These are phyloP conservation scores for Pampus argenteus DNA, from an alignment of 2,797 vertebrate genomes.

Conservation along the genomic window DNA sequence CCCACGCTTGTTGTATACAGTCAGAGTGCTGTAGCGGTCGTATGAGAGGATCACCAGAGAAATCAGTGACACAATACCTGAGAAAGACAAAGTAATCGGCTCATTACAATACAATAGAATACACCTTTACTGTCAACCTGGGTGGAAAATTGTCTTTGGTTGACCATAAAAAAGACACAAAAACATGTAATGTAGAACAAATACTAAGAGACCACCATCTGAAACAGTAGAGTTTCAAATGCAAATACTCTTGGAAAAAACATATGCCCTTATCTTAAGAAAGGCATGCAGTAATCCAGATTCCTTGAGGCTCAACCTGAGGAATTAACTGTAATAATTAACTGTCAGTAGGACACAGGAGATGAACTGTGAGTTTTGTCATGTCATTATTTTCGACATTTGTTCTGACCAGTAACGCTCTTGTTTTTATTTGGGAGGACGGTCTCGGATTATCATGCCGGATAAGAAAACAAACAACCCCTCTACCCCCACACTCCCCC, in stretches of 20 bases:
- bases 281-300: not conserved
- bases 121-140: not conserved
- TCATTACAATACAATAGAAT: not conserved
- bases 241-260: not conserved
- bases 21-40: conserved; percentile 91
- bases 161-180: not conserved
- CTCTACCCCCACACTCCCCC: no score
- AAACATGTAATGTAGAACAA: not conserved
- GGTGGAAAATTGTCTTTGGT: not conserved
- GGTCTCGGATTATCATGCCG: not conserved
- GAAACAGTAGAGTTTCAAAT: not conserved
- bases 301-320: not conserved
- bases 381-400: no score
- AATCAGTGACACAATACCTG: conserved; percentile 92
- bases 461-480: conserved; percentile 13
- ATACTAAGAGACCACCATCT: not conserved
- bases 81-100: conserved; percentile 39
- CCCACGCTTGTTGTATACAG: conserved; percentile 85
- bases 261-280: not conserved
- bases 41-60: conserved; percentile 91
- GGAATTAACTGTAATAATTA: no score
- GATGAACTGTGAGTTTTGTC: no score
- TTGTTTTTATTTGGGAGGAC: no score
- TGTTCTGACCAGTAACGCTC: no score
- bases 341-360: no score